Evolutionary conservation across 2,797 vertebrate genomes (phyloP).

Genomic region (Varecia variegata): DNA sequence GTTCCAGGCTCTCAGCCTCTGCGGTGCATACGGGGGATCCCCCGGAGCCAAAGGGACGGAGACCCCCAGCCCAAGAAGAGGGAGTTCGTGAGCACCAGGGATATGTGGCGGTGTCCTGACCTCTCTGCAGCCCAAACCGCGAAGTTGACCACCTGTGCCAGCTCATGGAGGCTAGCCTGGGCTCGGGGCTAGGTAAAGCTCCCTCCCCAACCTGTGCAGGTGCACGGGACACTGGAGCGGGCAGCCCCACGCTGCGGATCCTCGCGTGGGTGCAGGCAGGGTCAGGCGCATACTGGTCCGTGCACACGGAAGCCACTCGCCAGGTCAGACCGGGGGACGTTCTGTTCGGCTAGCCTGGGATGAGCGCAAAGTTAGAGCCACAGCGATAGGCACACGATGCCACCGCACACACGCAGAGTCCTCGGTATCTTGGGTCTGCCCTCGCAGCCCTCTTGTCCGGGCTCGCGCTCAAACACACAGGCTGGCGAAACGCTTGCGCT

Average conservation of each 20-base stretch:
- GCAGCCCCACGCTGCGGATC: not conserved
- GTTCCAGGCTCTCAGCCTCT: accelerated
- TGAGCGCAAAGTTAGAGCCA: not conserved
- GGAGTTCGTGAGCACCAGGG: not conserved
- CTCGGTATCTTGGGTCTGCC: too few species aligned
- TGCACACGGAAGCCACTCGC: not conserved
- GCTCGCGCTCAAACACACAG: not conserved
- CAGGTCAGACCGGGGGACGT: not conserved
- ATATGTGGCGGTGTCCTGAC: not conserved
- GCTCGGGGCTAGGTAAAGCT: not conserved
- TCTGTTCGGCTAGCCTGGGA: accelerated
- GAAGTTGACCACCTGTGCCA: not conserved
- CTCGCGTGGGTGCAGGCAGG: not conserved
- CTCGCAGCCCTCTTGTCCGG: accelerated
- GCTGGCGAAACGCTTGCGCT: not conserved
- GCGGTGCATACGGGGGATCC: accelerated
- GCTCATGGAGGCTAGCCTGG: not conserved
- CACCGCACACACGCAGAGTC: not conserved
- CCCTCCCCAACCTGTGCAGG: not conserved
- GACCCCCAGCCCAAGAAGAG: not conserved
- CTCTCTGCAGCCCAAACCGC: not conserved
- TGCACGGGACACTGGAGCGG: not conserved
- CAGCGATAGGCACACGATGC: not conserved
- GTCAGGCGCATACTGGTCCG: not conserved
- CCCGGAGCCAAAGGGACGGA: not conserved